Conservation (phyloP, 2,113 vertebrate genomes). For the Progne subis region DNA sequence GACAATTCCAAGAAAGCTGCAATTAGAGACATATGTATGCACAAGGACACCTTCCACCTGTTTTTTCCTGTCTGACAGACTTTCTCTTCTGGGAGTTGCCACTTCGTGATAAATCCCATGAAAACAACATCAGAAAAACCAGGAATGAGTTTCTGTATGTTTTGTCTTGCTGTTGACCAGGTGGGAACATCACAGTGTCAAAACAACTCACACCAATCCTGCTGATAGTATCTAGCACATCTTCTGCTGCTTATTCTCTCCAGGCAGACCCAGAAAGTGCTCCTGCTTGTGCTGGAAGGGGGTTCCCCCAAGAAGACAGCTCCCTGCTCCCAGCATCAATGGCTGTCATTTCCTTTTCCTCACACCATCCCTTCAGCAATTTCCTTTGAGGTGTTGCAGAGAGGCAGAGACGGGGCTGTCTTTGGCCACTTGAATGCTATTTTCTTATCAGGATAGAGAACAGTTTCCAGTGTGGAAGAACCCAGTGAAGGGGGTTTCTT, state of each 20-base stretch:
- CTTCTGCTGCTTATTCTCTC: background rate
- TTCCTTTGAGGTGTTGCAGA: background rate
- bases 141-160: background rate
- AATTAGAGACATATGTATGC: background rate
- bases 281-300: background rate
- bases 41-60: background rate
- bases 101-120: background rate
- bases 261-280: background rate
- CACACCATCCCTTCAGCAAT: background rate
- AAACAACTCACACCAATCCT: background rate
- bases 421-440: background rate
- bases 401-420: background rate
- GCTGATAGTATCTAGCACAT: background rate
- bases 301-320: background rate
- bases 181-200: background rate
- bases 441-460: background rate
- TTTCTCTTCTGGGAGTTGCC: background rate
- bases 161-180: background rate
- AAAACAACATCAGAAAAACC: background rate
- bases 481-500: background rate
- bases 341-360: background rate
- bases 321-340: background rate
- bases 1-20: background rate
- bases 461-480: background rate
- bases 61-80: background rate